A percentile compares a stretch with the other conserved stretches of the same genome.
These are phyloP conservation scores for Phalanger gymnotis DNA, from an alignment of 2,797 vertebrate species.

Conservation along the genomic window DNA sequence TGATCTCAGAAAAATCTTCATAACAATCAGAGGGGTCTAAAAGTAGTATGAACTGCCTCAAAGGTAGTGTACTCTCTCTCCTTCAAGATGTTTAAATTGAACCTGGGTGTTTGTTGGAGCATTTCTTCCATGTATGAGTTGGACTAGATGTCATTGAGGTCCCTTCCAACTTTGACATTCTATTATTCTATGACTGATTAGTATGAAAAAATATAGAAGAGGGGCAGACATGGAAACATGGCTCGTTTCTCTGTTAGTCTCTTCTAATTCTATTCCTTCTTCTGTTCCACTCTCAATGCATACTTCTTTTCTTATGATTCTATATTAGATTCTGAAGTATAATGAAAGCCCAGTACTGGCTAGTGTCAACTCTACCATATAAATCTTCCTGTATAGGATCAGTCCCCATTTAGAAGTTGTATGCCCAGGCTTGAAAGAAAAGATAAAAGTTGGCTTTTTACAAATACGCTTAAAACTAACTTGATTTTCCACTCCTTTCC, in stretches of 20 bases:
- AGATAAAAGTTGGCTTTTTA: not conserved
- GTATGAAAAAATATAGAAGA: not conserved
- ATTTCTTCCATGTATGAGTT: not conserved
- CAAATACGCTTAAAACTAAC: not conserved
- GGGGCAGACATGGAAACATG: not conserved
- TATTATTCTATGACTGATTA: not conserved
- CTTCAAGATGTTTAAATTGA: not conserved
- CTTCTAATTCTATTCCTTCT: not conserved
- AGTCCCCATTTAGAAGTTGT: not conserved
- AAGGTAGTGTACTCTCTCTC: not conserved
- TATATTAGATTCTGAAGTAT: not conserved
- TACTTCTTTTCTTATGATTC: not conserved
- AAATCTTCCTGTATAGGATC: not conserved
- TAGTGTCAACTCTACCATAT: not conserved
- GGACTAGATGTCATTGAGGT: not conserved
- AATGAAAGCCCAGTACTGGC: not conserved
- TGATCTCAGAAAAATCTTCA: not conserved
- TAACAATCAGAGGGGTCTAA: not conserved
- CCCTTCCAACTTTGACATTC: not conserved
- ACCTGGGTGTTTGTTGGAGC: not conserved
- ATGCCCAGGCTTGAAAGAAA: not conserved
- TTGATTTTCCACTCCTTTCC: not conserved
- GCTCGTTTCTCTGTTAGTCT: not conserved
- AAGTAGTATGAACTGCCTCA: not conserved
- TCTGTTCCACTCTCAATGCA: not conserved